These are phyloP conservation scores for Agrypnia vestita DNA, from an alignment of 1,140 invertebrate genomes.

Conservation along the genomic window DNA sequence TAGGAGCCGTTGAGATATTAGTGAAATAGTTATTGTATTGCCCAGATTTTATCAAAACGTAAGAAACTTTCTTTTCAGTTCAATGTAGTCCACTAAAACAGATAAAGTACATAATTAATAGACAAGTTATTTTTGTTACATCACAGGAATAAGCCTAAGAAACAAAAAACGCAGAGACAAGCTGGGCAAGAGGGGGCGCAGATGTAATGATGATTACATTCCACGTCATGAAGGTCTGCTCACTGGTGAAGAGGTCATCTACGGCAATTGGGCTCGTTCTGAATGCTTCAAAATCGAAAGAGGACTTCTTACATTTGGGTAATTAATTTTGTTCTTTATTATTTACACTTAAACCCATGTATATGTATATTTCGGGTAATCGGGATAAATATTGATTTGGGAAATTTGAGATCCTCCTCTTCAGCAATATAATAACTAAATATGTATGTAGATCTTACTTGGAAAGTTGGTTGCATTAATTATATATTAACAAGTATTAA, in stretches of 20 bases:
- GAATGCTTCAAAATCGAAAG: slow-evolving; percentile 96
- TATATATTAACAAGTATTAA: too few relatives aligned
- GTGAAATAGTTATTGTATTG: not conserved
- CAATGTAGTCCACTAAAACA: too few relatives aligned
- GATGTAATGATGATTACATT: slow-evolving; percentile 88
- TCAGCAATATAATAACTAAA: too few relatives aligned
- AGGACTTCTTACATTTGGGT: slow-evolving; percentile 94
- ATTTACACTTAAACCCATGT: not conserved
- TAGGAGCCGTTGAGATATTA: too few relatives aligned
- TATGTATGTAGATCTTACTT: too few relatives aligned
- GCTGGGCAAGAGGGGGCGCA: slow-evolving; percentile 75
- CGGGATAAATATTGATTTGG: too few relatives aligned
- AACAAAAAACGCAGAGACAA: slow-evolving; percentile 81
- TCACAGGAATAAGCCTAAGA: slow-evolving; percentile 73
- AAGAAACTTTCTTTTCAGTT: not conserved
- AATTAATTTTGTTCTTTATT: slow-evolving; percentile 63
- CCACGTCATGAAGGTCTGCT: slow-evolving; percentile 84
- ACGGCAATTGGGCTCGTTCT: slow-evolving; percentile 89
- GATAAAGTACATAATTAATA: too few relatives aligned
- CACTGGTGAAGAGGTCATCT: slow-evolving; percentile 86
- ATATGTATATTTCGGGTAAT: too few relatives aligned
- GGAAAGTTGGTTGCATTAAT: too few relatives aligned
- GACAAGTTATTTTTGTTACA: too few relatives aligned
- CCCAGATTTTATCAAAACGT: not conserved
- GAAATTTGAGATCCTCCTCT: too few relatives aligned